phyloP scores from a whole-genome alignment of 2,888 invertebrate genomes.

The Melipona beecheii region DNA sequence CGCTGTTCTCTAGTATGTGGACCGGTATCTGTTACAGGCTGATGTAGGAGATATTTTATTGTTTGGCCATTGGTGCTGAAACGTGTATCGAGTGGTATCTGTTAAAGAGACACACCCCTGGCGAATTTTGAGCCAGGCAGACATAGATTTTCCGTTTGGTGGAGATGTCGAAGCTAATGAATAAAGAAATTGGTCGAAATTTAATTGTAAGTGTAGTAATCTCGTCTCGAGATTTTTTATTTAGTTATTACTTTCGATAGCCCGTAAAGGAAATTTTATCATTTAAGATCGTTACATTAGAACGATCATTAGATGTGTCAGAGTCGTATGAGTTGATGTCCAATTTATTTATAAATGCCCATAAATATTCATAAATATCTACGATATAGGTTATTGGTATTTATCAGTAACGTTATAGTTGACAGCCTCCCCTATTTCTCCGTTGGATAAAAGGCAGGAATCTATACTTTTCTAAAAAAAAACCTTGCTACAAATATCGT shows the following conservation, averaged over 20 bases:
- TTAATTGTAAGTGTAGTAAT: not conserved
- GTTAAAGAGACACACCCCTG: slow-evolving; percentile 22
- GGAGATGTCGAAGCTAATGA: not conserved
- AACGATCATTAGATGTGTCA: too few relatives aligned
- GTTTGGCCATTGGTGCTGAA: slow-evolving; percentile 36
- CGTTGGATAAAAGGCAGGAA: slow-evolving; percentile 2
- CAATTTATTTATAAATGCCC: not conserved
- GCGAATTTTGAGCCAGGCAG: not conserved
- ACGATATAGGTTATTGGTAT: slow-evolving; percentile 10
- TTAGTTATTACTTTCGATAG: not conserved
- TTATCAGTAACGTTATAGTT: slow-evolving; percentile 13
- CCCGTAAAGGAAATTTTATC: not conserved
- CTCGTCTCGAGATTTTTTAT: not conserved
- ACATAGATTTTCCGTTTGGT: not conserved
- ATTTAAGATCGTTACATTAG: too few relatives aligned
- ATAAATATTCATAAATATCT: not conserved
- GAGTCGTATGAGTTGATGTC: too few relatives aligned
- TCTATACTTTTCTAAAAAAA: slow-evolving; percentile 32
- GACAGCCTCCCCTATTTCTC: not conserved
- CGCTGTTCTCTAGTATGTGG: slow-evolving; percentile 62
- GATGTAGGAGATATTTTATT: slow-evolving; percentile 59
- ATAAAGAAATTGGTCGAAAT: not conserved
- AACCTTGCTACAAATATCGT: slow-evolving; percentile 14
- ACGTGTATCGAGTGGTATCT: slow-evolving; percentile 42
- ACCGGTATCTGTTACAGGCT: slow-evolving; percentile 66